phyloP scores from a whole-genome alignment of 2,797 vertebrate genomes.

The Arremon aurantiirostris region DNA sequence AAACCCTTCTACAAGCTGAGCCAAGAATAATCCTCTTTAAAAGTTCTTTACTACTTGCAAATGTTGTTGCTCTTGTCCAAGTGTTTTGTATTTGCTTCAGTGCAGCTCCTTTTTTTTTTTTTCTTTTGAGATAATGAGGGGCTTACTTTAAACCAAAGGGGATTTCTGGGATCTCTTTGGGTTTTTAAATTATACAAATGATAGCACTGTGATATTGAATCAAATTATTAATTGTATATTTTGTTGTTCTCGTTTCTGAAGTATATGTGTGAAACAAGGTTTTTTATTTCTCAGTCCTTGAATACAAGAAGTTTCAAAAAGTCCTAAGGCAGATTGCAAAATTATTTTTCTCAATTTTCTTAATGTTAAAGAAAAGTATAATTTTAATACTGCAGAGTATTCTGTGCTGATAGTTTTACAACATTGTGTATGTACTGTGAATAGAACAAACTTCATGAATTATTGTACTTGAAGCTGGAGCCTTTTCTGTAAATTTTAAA shows the following conservation, averaged over 20 bases:
- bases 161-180: conserved; percentile 7
- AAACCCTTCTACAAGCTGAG: neutral
- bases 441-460: neutral
- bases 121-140: neutral
- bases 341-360: neutral
- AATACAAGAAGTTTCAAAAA: neutral
- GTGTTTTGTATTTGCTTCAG: conserved; percentile 18
- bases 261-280: neutral
- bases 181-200: conserved; percentile 37
- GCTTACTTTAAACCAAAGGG: conserved; percentile 30
- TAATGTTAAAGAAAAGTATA: neutral
- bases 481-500: conserved; percentile 16
- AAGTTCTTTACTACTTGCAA: conserved; percentile 28
- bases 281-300: neutral
- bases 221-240: conserved; percentile 13
- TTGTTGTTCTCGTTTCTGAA: neutral
- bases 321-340: neutral
- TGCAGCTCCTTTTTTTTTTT: neutral
- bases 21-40: conserved; percentile 37
- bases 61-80: neutral
- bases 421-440: neutral
- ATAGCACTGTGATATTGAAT: neutral
- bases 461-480: neutral
- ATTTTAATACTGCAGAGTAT: neutral
- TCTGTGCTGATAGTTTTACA: neutral